Evolutionary conservation across 2,888 invertebrate species (phyloP), one percentile per base, ranked within the genome.

Genomic region (Nymphalis c-album): DNA sequence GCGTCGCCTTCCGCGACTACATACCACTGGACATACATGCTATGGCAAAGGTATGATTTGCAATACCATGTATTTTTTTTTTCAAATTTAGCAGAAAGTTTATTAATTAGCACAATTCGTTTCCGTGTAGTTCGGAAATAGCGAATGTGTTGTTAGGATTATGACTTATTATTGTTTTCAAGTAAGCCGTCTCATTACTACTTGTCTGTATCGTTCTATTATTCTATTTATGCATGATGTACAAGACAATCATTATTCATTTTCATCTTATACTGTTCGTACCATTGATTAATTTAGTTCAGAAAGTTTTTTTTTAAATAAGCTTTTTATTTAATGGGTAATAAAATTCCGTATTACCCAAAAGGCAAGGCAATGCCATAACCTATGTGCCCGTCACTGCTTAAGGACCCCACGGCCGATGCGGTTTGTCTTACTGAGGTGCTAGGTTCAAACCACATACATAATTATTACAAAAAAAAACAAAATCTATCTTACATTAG

Each of bases 1-100:
- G 90, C 82, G 91, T 91, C 82, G 89, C 85, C 64, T 91, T 90
- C 68, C 87, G 90, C 85, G 91, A 92, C 80, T 92, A 92, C 80
- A 80, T 88, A 76, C 90, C 88, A 48, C 87, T 92, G 89, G 91
- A 91, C 79, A 81, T 90, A 69, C 87, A 87, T 67, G 90, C 90
- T 74, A 92, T 91, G 90, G 90, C 90, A 68, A 91, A 90, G 91
- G 91, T 92, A 90, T 74, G 47, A 40, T 57, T 55, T 61, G 31
- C 47, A 46, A 46, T 58, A 22, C 20, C 26, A n/a, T 18, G 26
- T 18, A 64, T 53, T 22, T 57, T 35, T 10, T 51, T 20, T 22
- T 22, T n/a, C 59, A 47, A 65, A 63, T 13, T 50, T 50, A 58
- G 31, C 26, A 63, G 35, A 20, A 17, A 10, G 18, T 10, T 13